phyloP scores from a whole-genome alignment of 1,140 invertebrate species.

The Dendrolimus punctatus region DNA sequence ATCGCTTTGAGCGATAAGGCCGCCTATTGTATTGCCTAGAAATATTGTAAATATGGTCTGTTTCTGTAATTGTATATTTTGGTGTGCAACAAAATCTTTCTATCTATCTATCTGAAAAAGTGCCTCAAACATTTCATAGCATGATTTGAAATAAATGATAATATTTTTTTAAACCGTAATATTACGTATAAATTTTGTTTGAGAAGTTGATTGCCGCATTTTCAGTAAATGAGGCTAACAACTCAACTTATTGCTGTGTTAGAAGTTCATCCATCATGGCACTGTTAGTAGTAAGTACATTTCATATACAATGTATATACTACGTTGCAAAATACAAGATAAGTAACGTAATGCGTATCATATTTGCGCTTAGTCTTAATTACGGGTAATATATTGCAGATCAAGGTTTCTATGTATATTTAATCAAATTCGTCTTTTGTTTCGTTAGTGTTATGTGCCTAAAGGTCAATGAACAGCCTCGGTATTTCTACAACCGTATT shows the following conservation, averaged over 20 bases:
- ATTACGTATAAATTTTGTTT: too few species aligned
- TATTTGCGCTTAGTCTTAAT: conserved; percentile 17
- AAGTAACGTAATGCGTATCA: neutral
- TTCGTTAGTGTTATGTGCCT: conserved; percentile 61
- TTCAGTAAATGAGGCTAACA: neutral
- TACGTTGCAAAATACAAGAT: neutral
- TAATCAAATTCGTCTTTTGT: conserved; percentile 64
- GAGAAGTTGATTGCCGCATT: neutral
- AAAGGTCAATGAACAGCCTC: conserved; percentile 70
- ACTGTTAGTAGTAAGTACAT: neutral
- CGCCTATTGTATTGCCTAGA: too few species aligned
- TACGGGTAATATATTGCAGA: conserved; percentile 33
- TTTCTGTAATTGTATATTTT: too few species aligned
- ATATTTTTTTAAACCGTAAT: too few species aligned
- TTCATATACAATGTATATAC: neutral
- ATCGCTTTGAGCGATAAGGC: too few species aligned
- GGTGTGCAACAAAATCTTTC: too few species aligned
- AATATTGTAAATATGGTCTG: too few species aligned
- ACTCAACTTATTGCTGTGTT: too few species aligned
- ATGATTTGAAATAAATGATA: too few species aligned
- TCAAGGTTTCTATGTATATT: conserved; percentile 60
- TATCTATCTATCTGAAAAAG: too few species aligned
- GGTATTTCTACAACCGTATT: conserved; percentile 58
- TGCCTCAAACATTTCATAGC: too few species aligned
- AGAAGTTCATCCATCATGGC: too few species aligned